A percentile compares a stretch with the other conserved stretches of the same genome.
Conservation (phyloP, 1,140 invertebrate species). For the Drosophila chauvacae region DNA sequence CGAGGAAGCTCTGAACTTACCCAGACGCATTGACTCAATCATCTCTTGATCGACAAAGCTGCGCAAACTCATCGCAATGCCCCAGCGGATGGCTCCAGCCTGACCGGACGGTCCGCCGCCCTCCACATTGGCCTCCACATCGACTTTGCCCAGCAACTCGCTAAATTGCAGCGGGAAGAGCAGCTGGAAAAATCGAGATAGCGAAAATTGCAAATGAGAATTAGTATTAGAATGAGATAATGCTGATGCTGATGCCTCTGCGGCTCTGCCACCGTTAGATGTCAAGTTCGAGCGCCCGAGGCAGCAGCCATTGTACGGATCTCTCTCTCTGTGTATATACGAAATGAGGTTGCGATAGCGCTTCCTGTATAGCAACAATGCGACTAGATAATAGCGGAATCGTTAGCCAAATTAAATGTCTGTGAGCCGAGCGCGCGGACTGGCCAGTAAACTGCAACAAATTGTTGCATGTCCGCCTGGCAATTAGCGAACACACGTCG, state of each 20-base stretch:
- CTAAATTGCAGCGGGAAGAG: slow-evolving; percentile 94
- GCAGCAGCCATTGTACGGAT: slow-evolving; percentile 53
- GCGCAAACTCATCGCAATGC: slow-evolving; percentile 90
- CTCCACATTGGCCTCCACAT: slow-evolving; percentile 91
- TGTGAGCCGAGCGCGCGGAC: slow-evolving; percentile 17
- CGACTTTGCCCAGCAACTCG: slow-evolving; percentile 90
- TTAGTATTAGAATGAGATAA: slow-evolving; percentile 21
- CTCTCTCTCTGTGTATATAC: slow-evolving; percentile 25
- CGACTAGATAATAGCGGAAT: slow-evolving; percentile 51
- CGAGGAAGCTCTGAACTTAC: too few species aligned
- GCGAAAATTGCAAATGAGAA: slow-evolving; percentile 29
- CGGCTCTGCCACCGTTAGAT: slow-evolving; percentile 45
- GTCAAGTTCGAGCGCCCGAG: slow-evolving; percentile 64
- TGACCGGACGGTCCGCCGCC: slow-evolving; percentile 90
- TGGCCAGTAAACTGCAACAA: slow-evolving; percentile 50
- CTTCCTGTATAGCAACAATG: slow-evolving; percentile 64
- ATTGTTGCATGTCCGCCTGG: slow-evolving; percentile 44
- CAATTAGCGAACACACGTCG: slow-evolving; percentile 42
- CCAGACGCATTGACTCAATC: slow-evolving; percentile 94
- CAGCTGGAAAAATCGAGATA: slow-evolving; percentile 86
- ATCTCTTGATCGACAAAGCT: slow-evolving; percentile 92
- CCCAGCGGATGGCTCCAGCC: slow-evolving; percentile 94
- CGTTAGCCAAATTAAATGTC: slow-evolving; percentile 67
- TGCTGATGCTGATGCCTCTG: slow-evolving; percentile 4
- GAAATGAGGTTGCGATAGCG: slow-evolving; percentile 43